phyloP scores from a whole-genome alignment of 2,797 vertebrate genomes.

The Adelosebastes latens region DNA sequence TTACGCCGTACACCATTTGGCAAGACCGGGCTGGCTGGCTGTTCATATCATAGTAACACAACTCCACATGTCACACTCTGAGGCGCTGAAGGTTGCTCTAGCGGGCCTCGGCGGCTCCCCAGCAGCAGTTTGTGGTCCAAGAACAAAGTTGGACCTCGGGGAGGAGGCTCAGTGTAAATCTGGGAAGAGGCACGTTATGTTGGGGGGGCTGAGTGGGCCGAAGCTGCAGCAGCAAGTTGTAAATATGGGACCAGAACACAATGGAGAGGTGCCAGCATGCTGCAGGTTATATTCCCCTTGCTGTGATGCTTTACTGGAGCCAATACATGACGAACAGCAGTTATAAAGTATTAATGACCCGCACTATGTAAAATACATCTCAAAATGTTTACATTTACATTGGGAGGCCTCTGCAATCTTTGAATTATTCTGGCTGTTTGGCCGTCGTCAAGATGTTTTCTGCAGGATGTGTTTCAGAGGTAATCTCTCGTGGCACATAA shows the following conservation, averaged over 20 bases:
- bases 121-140: slow-evolving; percentile 64
- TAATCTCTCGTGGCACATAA: slow-evolving; percentile 52
- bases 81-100: slow-evolving; percentile 26
- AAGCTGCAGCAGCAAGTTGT: slow-evolving; percentile 47
- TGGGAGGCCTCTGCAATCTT: neutral
- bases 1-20: neutral
- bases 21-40: neutral
- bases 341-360: slow-evolving; percentile 55
- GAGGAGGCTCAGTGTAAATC: slow-evolving; percentile 61
- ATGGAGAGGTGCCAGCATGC: slow-evolving; percentile 56
- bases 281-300: slow-evolving; percentile 50
- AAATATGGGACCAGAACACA: slow-evolving; percentile 43
- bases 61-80: slow-evolving; percentile 61
- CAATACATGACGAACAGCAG: slow-evolving; percentile 49
- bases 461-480: slow-evolving; percentile 47
- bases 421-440: slow-evolving; percentile 34
- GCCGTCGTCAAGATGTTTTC: slow-evolving; percentile 30
- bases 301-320: slow-evolving; percentile 43
- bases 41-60: slow-evolving; percentile 39
- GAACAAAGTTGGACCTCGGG: slow-evolving; percentile 65
- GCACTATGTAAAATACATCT: slow-evolving; percentile 47
- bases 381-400: slow-evolving; percentile 28
- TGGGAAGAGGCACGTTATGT: slow-evolving; percentile 26
- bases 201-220: neutral
- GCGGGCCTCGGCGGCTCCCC: slow-evolving; percentile 46